Evolutionary conservation across 2,888 invertebrate genomes (phyloP).

Genomic region (Ernsta delagoae): DNA sequence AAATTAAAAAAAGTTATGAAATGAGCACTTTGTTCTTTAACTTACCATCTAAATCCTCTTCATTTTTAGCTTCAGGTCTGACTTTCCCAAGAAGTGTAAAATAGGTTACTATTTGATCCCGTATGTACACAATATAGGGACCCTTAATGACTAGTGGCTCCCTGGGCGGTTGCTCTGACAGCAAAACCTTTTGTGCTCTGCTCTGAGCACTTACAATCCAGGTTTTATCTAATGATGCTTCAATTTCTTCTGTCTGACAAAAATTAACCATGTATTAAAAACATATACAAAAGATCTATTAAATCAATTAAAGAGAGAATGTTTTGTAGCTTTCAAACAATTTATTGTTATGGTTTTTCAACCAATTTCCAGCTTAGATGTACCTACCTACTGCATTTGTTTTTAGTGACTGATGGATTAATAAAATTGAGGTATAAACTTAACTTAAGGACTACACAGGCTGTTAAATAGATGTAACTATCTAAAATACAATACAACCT

Average conservation of each 20-base stretch:
- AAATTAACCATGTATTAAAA: constrained; percentile 44
- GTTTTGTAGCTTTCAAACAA: too few species aligned
- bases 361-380: too few species aligned
- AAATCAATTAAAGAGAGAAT: too few species aligned
- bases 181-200: constrained; percentile 88
- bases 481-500: constrained; percentile 67
- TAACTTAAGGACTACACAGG: too few species aligned
- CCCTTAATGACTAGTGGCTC: constrained; percentile 93
- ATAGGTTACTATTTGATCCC: constrained; percentile 90
- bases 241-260: constrained; percentile 87
- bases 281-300: not conserved
- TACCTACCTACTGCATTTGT: too few species aligned
- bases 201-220: constrained; percentile 97
- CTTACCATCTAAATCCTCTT: constrained; percentile 88
- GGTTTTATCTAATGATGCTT: constrained; percentile 92
- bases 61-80: constrained; percentile 69
- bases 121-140: constrained; percentile 91
- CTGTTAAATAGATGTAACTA: too few species aligned
- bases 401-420: too few species aligned
- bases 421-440: too few species aligned
- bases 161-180: constrained; percentile 84
- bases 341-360: too few species aligned
- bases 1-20: not conserved
- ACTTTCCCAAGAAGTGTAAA: constrained; percentile 91
- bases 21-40: not conserved